Percentiles rank a stretch among this genome's conserved stretches.
Evolutionary conservation across 2,797 vertebrate species (phyloP).

Genomic region (Taenioides sp.): DNA sequence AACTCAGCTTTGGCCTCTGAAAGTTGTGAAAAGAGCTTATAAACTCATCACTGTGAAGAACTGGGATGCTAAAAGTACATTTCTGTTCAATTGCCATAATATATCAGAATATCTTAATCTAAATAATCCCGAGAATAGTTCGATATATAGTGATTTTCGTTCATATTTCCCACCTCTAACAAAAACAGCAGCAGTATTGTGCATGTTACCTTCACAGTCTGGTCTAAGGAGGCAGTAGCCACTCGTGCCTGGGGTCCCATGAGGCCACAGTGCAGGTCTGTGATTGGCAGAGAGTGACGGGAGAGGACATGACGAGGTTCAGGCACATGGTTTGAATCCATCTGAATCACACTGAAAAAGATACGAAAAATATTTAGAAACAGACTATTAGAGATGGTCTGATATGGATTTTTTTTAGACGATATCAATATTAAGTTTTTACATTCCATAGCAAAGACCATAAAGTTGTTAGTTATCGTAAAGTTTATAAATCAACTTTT

Average conservation of each 20-base stretch:
- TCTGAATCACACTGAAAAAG: slow-evolving; percentile 84
- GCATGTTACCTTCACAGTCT: slow-evolving; percentile 87
- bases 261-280: slow-evolving; percentile 91
- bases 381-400: neutral
- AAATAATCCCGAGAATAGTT: no score
- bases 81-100: neutral
- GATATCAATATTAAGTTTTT: no score
- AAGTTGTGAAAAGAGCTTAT: no score
- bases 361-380: neutral
- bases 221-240: slow-evolving; percentile 89
- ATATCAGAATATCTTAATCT: neutral
- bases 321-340: slow-evolving; percentile 79
- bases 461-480: no score
- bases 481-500: no score
- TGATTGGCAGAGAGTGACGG: slow-evolving; percentile 92
- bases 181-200: neutral
- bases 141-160: no score
- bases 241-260: slow-evolving; percentile 88
- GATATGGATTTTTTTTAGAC: no score
- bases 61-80: neutral
- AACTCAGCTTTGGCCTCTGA: no score
- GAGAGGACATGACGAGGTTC: slow-evolving; percentile 90
- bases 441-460: no score
- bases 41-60: no score
- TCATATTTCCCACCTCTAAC: neutral